Evolutionary conservation across 1,140 invertebrate species (phyloP), one percentile per base, ranked within the genome.

Genomic region (Grapholita molesta): DNA sequence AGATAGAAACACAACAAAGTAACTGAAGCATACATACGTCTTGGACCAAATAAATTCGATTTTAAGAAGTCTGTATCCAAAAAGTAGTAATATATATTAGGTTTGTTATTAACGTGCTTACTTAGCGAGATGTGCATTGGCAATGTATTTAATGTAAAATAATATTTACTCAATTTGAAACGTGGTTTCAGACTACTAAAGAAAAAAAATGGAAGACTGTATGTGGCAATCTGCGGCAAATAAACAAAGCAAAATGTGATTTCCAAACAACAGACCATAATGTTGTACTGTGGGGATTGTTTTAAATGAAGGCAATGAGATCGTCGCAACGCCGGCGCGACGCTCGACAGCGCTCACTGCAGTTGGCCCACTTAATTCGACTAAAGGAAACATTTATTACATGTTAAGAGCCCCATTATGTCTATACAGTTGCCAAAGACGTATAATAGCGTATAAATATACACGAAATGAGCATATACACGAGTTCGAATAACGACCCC

Each of bases 361-460:
- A 83, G 73, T 82, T 78, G 76, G 69, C 77, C 78, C 80, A 85
- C 73, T 90, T 85, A 83, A 85, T 84, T 79, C 78, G 69, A 82
- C 78, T 82, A 82, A 84, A 80, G 79, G 80, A 85, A 87, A 83
- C 84, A 86, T 88, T 87, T 86, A 88, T 88, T 82, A 90, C 82
- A 85, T 85, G 84, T 82, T 85, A 90, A 88, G 80, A 83, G 77
- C 79, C 81, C 75, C 83, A 80, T 89, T 85, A 87, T 76, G 85
- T 84, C 82, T 84, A 79, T 84, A 83, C 78, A 65, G 72, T 70
- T 90, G 86, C 82, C 82, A 87, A 85, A 77, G 70, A 80, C 79
- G 72, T 84, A 61, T 30, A 79, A 85, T 81, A 82, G 76, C 76
- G 78, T 74, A 77, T 74, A 79, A 83, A 78, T 78, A 71, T 74